These are phyloP conservation scores for Drusus annulatus DNA, from an alignment of 1,140 invertebrate species.

Conservation along the genomic window DNA sequence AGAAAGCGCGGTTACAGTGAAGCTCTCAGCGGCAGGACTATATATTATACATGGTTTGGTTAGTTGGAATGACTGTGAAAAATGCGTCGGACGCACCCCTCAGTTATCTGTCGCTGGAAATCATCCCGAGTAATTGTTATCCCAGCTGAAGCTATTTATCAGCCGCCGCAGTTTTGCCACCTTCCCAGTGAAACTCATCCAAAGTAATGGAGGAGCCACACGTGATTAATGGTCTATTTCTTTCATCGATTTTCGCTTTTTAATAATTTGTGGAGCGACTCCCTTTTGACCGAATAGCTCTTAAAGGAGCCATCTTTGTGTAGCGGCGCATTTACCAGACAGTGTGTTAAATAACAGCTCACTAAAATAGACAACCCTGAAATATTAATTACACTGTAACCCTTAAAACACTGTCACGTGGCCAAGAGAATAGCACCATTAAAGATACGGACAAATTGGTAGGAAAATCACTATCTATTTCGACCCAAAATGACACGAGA, in stretches of 20 bases:
- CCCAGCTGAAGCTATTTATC: constrained; percentile 36
- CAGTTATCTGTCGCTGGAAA: constrained; percentile 29
- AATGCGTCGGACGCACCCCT: constrained; percentile 23
- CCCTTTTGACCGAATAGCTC: too few relatives aligned
- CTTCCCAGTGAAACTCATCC: constrained; percentile 10
- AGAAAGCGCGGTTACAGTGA: too few relatives aligned
- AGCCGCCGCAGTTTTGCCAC: constrained; percentile 10
- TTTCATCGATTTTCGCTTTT: constrained; percentile 29
- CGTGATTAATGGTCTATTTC: constrained; percentile 28
- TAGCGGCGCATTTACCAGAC: too few relatives aligned
- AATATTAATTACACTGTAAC: too few relatives aligned
- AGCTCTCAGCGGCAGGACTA: too few relatives aligned
- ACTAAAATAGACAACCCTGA: too few relatives aligned
- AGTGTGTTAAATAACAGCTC: too few relatives aligned
- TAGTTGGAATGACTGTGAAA: background rate
- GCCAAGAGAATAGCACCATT: too few relatives aligned
- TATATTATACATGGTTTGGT: too few relatives aligned
- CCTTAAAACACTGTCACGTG: too few relatives aligned
- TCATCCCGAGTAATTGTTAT: constrained; percentile 39
- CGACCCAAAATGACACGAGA: background rate
- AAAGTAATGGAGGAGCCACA: constrained; percentile 27
- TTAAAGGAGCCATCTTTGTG: too few relatives aligned
- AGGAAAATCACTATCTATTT: background rate
- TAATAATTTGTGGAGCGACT: background rate
- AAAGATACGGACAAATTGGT: too few relatives aligned